A percentile compares a stretch with the other conserved stretches of the same genome.
Evolutionary conservation across 2,797 vertebrate species (phyloP).

Genomic region (Graptemys geographica): DNA sequence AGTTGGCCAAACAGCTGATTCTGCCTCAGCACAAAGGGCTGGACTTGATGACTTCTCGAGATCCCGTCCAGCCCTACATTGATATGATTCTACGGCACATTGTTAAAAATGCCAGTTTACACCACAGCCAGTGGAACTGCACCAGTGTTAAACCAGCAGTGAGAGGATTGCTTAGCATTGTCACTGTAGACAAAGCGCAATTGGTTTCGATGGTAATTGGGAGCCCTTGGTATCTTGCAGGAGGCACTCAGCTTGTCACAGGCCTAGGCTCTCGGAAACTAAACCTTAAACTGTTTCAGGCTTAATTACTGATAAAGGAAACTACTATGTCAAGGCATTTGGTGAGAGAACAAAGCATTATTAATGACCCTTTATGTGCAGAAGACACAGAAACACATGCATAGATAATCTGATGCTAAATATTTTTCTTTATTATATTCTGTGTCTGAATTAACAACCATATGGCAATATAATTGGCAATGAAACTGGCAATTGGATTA

Average conservation of each 20-base stretch:
- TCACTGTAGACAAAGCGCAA: not conserved
- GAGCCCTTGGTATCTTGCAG: rapidly evolving
- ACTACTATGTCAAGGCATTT: not conserved
- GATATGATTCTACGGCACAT: not conserved
- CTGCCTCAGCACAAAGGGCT: not conserved
- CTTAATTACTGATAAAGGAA: not conserved
- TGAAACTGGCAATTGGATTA: not conserved
- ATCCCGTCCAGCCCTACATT: not conserved
- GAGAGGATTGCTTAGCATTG: not conserved
- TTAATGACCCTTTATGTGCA: not conserved
- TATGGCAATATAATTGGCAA: not conserved
- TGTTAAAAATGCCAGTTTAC: not conserved
- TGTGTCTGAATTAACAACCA: not conserved
- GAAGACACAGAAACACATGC: not conserved
- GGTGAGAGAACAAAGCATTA: not conserved
- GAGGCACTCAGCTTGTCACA: not conserved
- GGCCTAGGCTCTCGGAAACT: not conserved
- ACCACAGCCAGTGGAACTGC: not conserved
- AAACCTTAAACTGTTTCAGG: not conserved
- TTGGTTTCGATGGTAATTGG: not conserved
- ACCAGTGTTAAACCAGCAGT: not conserved
- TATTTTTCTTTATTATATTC: conserved; percentile 13
- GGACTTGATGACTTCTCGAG: not conserved
- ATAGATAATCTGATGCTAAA: not conserved
- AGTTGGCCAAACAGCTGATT: not conserved